These are phyloP conservation scores for Mythimna impura DNA, from an alignment of 2,888 invertebrate species.

Conservation along the genomic window DNA sequence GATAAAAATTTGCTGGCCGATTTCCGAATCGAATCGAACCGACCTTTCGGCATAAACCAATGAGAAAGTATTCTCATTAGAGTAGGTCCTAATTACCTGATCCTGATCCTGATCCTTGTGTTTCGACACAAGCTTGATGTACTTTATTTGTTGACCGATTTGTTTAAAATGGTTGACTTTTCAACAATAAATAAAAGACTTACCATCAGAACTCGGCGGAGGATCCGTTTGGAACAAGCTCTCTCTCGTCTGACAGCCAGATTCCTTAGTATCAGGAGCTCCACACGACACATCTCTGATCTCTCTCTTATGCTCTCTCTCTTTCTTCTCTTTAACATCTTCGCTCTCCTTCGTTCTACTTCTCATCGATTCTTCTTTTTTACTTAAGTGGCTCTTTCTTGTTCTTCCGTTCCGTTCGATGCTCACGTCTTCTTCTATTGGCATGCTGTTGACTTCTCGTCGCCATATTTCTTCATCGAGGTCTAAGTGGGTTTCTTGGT, in stretches of 20 bases:
- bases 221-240: constrained; percentile 91
- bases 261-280: constrained; percentile 87
- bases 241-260: constrained; percentile 95
- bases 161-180: no score
- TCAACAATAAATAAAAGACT: constrained; percentile 47
- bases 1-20: no score
- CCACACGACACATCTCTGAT: constrained; percentile 86
- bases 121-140: no score
- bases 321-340: constrained; percentile 73
- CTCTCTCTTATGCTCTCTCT: constrained; percentile 62
- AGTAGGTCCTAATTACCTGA: no score
- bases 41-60: no score
- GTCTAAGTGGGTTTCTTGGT: constrained; percentile 83
- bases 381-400: constrained; percentile 80
- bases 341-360: constrained; percentile 75
- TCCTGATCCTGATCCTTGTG: no score
- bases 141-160: no score
- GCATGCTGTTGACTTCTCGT: constrained; percentile 76
- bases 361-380: constrained; percentile 81
- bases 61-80: no score
- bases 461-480: constrained; percentile 83
- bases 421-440: constrained; percentile 76
- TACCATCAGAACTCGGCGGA: constrained; percentile 85
- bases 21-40: no score
- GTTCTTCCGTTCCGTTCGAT: constrained; percentile 82